A percentile compares a stretch with the other conserved stretches of the same genome.
These are phyloP conservation scores for Megaceryle alcyon DNA, from an alignment of 2,797 vertebrate genomes.

Conservation along the genomic window DNA sequence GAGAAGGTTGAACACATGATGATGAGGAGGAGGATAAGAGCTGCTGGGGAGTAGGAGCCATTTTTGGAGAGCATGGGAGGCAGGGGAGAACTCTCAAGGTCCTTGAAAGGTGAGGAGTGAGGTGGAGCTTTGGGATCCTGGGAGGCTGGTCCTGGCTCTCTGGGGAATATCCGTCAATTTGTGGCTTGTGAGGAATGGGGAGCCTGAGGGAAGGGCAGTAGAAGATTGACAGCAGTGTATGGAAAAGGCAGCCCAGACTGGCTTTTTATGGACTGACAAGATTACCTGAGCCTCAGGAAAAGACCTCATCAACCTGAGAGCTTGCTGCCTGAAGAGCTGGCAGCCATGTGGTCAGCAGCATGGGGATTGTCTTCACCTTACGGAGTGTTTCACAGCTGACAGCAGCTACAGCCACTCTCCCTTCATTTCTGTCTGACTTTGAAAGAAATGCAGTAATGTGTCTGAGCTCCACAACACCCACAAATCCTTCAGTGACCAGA, in stretches of 20 bases:
- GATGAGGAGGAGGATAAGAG: constrained; percentile 2
- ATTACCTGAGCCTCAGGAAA: neutral
- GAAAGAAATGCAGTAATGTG: neutral
- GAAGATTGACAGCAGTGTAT: neutral
- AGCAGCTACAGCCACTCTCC: neutral
- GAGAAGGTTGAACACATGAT: neutral
- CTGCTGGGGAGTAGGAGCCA: neutral
- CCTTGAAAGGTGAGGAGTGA: neutral
- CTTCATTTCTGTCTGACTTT: neutral
- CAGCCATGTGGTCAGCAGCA: accelerated
- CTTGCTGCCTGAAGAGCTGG: neutral
- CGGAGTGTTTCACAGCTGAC: neutral
- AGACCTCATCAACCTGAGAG: neutral
- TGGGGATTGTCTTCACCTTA: neutral
- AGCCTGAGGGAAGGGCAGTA: neutral
- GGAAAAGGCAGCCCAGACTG: neutral
- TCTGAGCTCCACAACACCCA: neutral
- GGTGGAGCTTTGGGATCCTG: neutral
- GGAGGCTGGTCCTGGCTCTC: neutral
- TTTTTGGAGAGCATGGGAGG: constrained; percentile 2
- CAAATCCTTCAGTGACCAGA: neutral
- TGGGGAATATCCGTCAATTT: neutral
- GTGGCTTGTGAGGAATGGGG: neutral
- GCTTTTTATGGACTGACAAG: neutral
- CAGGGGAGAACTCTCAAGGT: neutral